Evolutionary conservation across 2,113 vertebrate species (phyloP), one percentile per base, ranked within the genome.

Genomic region (Hippocampus zosterae): DNA sequence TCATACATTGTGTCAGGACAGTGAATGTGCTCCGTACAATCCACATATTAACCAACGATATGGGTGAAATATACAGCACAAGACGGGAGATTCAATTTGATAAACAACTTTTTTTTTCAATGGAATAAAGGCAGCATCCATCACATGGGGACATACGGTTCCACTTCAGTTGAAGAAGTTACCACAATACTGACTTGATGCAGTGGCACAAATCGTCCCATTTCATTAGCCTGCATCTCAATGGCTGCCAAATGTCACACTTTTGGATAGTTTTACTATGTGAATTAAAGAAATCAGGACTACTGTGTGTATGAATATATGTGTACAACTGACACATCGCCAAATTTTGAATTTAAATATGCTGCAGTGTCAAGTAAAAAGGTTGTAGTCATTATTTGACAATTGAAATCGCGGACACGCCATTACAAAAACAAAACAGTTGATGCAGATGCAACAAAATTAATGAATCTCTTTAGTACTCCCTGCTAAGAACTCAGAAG

Each of bases 91-190:
- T 50, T 50, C 5, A 50, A 50, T 50, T 16, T 50, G 5, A 18
- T 19, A 19, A 50, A 19, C 46, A 70, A 37, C 66, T 61, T 80
- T 67, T 52, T 72, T 75, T 19, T 74, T 25, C 56, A 71, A 37
- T 12, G 60, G 62, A 29, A 66, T 16, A 59, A 13, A 70, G 79
- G 75, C 75, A 80, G 69, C 83, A 69, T 83, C 69, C 67, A 64
- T 25, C 68, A 55, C 68, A 65, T 18, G 23, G 75, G 40, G 25
- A 55, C 61, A 73, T 37, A 44, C 61, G 71, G 65, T 74, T 71
- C 62, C 72, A 69, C 62, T 81, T 55, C 62, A 59, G 41, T 79
- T 65, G 42, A 68, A 81, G 80, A 80, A 81, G 48, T 52, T 60
- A 59, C 71, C 77, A 71, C 66, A 76, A 61, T 75, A 41, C n/a